phyloP scores from a whole-genome alignment of 2,888 invertebrate genomes.

The Platycheirus rosarum region DNA sequence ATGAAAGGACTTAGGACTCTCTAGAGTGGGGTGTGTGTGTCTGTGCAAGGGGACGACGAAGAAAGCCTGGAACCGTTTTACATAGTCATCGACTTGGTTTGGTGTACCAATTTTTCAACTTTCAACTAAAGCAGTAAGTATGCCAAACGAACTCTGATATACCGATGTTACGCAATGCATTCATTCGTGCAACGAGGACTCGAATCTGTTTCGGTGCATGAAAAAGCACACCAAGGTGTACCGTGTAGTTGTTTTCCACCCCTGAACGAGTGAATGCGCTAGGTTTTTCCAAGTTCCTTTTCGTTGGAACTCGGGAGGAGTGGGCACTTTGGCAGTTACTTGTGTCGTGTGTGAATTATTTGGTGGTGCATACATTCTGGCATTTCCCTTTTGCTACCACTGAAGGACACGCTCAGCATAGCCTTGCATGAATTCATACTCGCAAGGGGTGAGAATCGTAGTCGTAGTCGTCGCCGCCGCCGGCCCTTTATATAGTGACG shows the following conservation, averaged over 20 bases:
- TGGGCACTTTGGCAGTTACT: slow-evolving; percentile 12
- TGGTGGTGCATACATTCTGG: slow-evolving; percentile 69
- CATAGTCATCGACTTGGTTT: slow-evolving; percentile 11
- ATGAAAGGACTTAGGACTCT: slow-evolving; percentile 29
- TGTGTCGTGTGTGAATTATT: slow-evolving; percentile 69
- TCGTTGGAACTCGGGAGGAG: not conserved
- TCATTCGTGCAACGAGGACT: slow-evolving; percentile 61
- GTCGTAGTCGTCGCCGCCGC: not conserved
- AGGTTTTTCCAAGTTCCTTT: slow-evolving; percentile 11
- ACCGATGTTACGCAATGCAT: slow-evolving; percentile 72
- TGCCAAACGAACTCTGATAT: slow-evolving; percentile 66
- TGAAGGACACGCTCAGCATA: slow-evolving; percentile 49
- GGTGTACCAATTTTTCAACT: not conserved
- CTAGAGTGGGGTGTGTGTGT: slow-evolving; percentile 7
- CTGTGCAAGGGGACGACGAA: not conserved
- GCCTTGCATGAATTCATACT: slow-evolving; percentile 63
- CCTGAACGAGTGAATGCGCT: not conserved
- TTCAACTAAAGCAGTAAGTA: slow-evolving; percentile 49
- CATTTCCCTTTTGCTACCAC: slow-evolving; percentile 58
- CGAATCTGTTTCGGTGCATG: slow-evolving; percentile 40
- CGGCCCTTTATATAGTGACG: slow-evolving; percentile 3
- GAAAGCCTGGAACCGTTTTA: slow-evolving; percentile 62
- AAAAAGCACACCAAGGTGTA: slow-evolving; percentile 9
- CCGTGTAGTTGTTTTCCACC: not conserved
- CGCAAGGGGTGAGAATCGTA: slow-evolving; percentile 50